phyloP scores from a whole-genome alignment of 2,888 invertebrate genomes.

The Athetis lepigone region DNA sequence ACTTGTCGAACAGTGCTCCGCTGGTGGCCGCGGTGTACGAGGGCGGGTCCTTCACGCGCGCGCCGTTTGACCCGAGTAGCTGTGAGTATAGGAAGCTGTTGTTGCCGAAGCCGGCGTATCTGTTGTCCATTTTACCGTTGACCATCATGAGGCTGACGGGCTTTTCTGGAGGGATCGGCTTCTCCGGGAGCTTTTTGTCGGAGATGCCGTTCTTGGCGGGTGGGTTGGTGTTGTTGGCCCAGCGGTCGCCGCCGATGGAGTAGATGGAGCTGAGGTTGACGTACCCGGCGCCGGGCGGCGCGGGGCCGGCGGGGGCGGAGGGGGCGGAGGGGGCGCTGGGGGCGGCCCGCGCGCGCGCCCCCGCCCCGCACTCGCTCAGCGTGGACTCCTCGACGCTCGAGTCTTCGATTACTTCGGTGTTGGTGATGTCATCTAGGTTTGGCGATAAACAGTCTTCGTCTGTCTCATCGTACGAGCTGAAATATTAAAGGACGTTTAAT shows the following conservation, averaged over 20 bases:
- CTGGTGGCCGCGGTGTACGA: slow-evolving; percentile 83
- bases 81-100: slow-evolving; percentile 88
- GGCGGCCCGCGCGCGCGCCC: slow-evolving; percentile 57
- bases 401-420: slow-evolving; percentile 85
- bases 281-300: slow-evolving; percentile 68
- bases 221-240: slow-evolving; percentile 65
- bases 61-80: slow-evolving; percentile 77
- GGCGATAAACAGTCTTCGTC: slow-evolving; percentile 93
- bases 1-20: slow-evolving; percentile 77
- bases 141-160: slow-evolving; percentile 88
- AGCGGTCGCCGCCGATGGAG: slow-evolving; percentile 81
- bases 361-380: slow-evolving; percentile 76
- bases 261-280: slow-evolving; percentile 88
- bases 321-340: slow-evolving; percentile 39
- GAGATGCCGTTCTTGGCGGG: slow-evolving; percentile 74
- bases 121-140: slow-evolving; percentile 85
- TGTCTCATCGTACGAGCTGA: slow-evolving; percentile 93
- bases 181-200: slow-evolving; percentile 81
- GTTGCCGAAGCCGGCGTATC: slow-evolving; percentile 83
- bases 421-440: slow-evolving; percentile 92
- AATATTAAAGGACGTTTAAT: slow-evolving; percentile 65
- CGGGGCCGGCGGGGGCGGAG: slow-evolving; percentile 46
- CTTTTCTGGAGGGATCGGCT: slow-evolving; percentile 87
- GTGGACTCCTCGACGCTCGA: slow-evolving; percentile 87
- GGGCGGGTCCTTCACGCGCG: slow-evolving; percentile 83